Percentiles rank a stretch among this genome's conserved stretches.
These are phyloP conservation scores for Parochlus steinenii DNA, from an alignment of 2,888 invertebrate genomes.

Conservation along the genomic window DNA sequence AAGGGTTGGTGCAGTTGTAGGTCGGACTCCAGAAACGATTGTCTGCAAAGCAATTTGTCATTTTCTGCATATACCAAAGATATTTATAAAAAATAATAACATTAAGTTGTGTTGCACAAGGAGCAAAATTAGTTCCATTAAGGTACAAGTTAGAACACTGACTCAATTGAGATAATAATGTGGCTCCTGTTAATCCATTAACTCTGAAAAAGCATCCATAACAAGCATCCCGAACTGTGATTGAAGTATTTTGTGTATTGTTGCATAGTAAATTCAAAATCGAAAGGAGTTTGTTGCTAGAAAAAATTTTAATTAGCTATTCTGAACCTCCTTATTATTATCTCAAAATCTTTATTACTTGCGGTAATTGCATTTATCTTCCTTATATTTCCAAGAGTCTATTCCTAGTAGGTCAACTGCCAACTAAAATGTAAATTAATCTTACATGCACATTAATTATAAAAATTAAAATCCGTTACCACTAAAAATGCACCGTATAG, in stretches of 20 bases:
- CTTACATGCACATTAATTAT: no score
- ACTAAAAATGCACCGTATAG: no score
- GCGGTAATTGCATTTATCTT: conserved; percentile 11
- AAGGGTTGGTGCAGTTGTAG: conserved; percentile 14
- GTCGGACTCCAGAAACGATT: conserved; percentile 14
- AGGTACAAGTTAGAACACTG: conserved; percentile 38
- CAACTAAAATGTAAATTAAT: no score
- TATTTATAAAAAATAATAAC: conserved; percentile 3
- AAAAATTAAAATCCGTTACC: no score
- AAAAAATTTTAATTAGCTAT: not conserved
- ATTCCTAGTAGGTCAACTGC: conserved; percentile 8
- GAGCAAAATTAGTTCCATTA: conserved; percentile 33
- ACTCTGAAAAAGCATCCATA: conserved; percentile 45
- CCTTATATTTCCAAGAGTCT: not conserved
- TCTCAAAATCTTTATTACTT: no score
- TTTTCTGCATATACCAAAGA: no score
- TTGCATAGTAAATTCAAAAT: conserved; percentile 45
- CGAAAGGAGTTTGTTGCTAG: conserved; percentile 31
- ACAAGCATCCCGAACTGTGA: conserved; percentile 40
- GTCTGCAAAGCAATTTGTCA: conserved; percentile 14
- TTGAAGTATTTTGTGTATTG: conserved; percentile 42
- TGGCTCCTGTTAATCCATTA: conserved; percentile 36
- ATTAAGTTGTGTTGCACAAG: conserved; percentile 32
- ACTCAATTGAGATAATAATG: conserved; percentile 35
- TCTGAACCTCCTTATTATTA: conserved; percentile 2